Percentiles rank a stretch among this genome's conserved stretches.
These are phyloP conservation scores for Ostrea edulis DNA, from an alignment of 1,140 invertebrate genomes.

Conservation along the genomic window DNA sequence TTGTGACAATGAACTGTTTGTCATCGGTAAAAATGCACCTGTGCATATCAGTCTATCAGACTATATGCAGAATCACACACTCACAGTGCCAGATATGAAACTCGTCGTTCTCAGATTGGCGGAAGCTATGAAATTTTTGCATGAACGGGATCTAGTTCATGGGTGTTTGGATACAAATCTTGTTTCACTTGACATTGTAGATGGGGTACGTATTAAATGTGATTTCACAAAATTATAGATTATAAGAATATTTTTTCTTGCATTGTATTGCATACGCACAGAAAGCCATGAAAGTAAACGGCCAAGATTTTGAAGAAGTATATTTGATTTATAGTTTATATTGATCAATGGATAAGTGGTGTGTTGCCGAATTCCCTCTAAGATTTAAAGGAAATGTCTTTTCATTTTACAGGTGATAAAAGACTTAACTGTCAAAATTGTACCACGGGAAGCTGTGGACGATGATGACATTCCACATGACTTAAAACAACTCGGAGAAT, in stretches of 20 bases:
- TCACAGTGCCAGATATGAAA: background rate
- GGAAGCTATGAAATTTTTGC: slow-evolving; percentile 23
- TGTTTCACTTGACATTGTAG: background rate
- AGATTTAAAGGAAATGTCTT: background rate
- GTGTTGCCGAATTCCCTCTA: no score
- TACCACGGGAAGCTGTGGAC: background rate
- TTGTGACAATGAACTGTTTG: background rate
- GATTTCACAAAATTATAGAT: no score
- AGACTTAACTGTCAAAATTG: background rate
- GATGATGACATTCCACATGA: background rate
- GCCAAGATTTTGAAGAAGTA: no score
- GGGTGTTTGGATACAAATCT: slow-evolving; percentile 7
- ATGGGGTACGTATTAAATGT: background rate
- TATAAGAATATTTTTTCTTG: no score
- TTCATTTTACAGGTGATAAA: background rate
- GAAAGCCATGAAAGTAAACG: no score
- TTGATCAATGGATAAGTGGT: no score
- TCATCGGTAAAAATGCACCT: background rate
- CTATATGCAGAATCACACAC: background rate
- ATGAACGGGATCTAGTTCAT: slow-evolving; percentile 30
- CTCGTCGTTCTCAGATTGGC: slow-evolving; percentile 8
- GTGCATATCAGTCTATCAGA: slow-evolving; percentile 8
- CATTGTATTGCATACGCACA: no score
- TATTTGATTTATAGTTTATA: no score
- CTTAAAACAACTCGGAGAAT: background rate